A percentile compares a stretch with the other conserved stretches of the same genome.
Conservation (phyloP, 2,888 invertebrate genomes). For the Lithophane socia region DNA sequence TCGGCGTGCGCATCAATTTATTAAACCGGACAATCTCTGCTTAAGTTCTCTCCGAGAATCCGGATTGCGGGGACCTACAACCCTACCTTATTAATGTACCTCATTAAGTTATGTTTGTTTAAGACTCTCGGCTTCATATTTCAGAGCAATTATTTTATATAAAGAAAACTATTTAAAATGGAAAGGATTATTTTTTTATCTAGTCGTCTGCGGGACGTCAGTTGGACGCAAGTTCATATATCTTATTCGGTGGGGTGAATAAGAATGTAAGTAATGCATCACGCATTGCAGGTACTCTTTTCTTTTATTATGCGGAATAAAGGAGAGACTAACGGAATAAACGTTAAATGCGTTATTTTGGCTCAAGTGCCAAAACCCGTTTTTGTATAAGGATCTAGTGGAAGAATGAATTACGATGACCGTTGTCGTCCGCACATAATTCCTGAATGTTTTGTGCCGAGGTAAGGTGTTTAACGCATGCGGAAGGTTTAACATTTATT, state of each 20-base stretch:
- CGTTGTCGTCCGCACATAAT: conserved; percentile 63
- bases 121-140: conserved; percentile 49
- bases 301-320: conserved; percentile 49
- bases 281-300: conserved; percentile 60
- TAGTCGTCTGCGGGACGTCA: conserved; percentile 13
- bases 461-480: conserved; percentile 39
- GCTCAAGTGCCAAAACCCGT: conserved; percentile 58
- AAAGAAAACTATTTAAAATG: conserved; percentile 40
- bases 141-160: conserved; percentile 41
- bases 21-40: conserved; percentile 57
- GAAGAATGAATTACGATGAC: conserved; percentile 66
- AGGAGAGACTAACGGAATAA: conserved; percentile 37
- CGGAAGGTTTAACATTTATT: conserved; percentile 32
- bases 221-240: conserved; percentile 48
- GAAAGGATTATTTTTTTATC: conserved; percentile 5
- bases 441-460: conserved; percentile 59
- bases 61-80: conserved; percentile 60
- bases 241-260: conserved; percentile 52
- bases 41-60: conserved; percentile 52
- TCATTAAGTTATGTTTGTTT: conserved; percentile 69
- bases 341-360: conserved; percentile 55
- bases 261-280: conserved; percentile 55
- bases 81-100: conserved; percentile 64
- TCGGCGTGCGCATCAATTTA: conserved; percentile 55
- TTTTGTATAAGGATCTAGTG: conserved; percentile 63